A percentile compares a stretch with the other conserved stretches of the same genome.
Evolutionary conservation across 1,140 invertebrate genomes (phyloP).

Genomic region (Tribolium castaneum): DNA sequence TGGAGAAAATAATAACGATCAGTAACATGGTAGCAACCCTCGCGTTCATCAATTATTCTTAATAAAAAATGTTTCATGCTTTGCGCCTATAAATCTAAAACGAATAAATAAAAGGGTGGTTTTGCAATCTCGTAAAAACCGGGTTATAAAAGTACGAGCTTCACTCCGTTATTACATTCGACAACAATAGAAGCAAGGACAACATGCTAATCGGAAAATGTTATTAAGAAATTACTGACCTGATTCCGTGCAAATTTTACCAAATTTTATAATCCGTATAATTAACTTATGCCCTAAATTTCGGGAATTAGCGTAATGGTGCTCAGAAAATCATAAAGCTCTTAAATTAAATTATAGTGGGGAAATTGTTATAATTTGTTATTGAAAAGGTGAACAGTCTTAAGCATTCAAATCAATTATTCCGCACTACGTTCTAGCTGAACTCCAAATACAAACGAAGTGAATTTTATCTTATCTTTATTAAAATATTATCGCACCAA

Average conservation of each 20-base stretch:
- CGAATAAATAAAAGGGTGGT: conserved; percentile 23
- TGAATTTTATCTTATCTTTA: no score
- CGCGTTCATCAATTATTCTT: conserved; percentile 3
- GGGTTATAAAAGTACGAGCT: conserved; percentile 7
- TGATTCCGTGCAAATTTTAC: neutral
- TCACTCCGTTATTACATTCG: neutral
- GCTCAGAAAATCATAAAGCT: no score
- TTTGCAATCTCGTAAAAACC: conserved; percentile 17
- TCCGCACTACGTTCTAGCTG: no score
- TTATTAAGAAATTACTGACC: neutral
- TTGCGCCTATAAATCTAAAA: conserved; percentile 33
- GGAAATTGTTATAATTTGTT: no score
- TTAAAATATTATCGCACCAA: no score
- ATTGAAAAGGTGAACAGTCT: no score
- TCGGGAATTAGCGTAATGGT: no score
- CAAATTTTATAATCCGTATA: neutral
- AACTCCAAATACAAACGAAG: no score
- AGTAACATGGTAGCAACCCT: neutral
- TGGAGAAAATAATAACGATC: no score
- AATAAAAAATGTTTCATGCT: conserved; percentile 29
- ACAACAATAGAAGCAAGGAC: conserved; percentile 15
- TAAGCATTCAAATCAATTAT: no score
- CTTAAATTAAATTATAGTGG: no score
- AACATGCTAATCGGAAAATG: conserved; percentile 14
- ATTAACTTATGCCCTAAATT: neutral